phyloP scores from a whole-genome alignment of 2,888 invertebrate genomes.

The Philhelius pedissequus region DNA sequence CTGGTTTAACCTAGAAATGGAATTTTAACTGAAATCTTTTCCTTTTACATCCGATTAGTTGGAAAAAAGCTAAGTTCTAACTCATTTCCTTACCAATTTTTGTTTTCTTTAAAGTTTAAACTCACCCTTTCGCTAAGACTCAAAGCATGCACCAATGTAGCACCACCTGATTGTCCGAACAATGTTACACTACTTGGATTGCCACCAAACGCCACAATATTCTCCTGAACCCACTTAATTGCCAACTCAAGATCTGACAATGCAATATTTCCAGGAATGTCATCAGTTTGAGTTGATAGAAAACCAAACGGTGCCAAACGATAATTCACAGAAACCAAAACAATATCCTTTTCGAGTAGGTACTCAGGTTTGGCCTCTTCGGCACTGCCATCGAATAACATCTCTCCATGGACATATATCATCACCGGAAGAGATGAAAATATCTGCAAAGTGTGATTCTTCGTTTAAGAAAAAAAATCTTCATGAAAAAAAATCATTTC shows the following conservation, averaged over 20 bases:
- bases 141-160: constrained; percentile 79
- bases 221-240: constrained; percentile 80
- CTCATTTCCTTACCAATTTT: background rate
- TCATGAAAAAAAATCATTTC: background rate
- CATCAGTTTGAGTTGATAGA: constrained; percentile 79
- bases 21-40: too few species aligned
- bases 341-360: constrained; percentile 79
- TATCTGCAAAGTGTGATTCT: constrained; percentile 41
- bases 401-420: constrained; percentile 79
- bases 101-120: background rate
- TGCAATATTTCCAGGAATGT: constrained; percentile 81
- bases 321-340: constrained; percentile 80
- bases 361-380: constrained; percentile 78
- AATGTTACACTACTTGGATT: constrained; percentile 79
- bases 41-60: too few species aligned
- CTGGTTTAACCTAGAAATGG: constrained; percentile 28
- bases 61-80: background rate
- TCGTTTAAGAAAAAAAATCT: background rate
- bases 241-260: constrained; percentile 80
- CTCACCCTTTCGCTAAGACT: constrained; percentile 77
- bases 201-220: constrained; percentile 80
- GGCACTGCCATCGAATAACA: constrained; percentile 78
- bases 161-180: constrained; percentile 81
- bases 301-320: constrained; percentile 81
- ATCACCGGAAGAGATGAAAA: constrained; percentile 75